Base-by-base conservation (phyloP, 1,140 invertebrate genomes). In the Ips nitidus region DNA sequence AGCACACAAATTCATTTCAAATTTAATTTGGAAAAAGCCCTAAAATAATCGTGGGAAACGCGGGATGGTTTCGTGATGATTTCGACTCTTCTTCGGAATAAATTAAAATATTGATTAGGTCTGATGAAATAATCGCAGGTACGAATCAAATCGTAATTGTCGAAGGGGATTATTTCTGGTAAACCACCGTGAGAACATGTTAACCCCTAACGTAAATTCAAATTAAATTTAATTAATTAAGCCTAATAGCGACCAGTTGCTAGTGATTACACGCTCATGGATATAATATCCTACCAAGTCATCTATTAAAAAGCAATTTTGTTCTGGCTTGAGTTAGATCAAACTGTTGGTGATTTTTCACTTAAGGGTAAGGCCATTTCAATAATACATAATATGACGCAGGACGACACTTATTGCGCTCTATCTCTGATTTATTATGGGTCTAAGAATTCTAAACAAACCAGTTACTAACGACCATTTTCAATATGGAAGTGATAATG, bases 181-280 rank as follows among this genome's bases (percentile, higher is more conserved):
- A 70, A 70, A 66, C 69, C 69, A 70, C 69, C 69, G 69, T 70
- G 69, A 70, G 69, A 70, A 70, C 55, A 41, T 64, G 69, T 70
- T 70, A 65, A 70, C 69, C 67, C 60, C 69, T 6, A 69, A 63
- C 69, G 59, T 70, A 70, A 70, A 70, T 70, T 70, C 69, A 70
- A 71, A 71, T 71, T 66, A 71, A 71, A 71, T 71, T 71, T 71
- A 71, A 71, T 71, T 71, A 71, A 71, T 71, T 71, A 71, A 71
- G 50, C 63, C 60, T 71, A 66, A 66, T 66, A 66, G 69, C 63
- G 63, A 56, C 43, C 57, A 43, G 50, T 47, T 52, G 58, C 52
- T 62, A 63, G 61, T 53, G 62, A 71, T 70, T 71, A 71, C 59
- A 66, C 42, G 62, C 45, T 66, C 56, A 59, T 71, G 66, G 42